These are phyloP conservation scores for Drosophila sturtevanti DNA, from an alignment of 1,140 invertebrate species.

Conservation along the genomic window DNA sequence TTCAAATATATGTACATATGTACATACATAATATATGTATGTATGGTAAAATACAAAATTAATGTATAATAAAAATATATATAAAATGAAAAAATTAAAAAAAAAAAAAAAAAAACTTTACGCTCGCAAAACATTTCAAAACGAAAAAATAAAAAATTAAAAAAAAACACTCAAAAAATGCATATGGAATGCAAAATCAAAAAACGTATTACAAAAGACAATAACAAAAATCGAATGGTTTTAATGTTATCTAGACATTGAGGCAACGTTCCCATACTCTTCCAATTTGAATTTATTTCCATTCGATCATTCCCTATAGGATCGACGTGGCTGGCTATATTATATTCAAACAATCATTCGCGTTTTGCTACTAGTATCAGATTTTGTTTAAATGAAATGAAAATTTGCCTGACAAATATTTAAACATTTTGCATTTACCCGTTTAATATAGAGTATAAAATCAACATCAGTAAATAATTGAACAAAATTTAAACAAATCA, in stretches of 20 bases:
- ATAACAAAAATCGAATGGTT: conserved; percentile 14
- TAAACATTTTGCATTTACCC: not conserved
- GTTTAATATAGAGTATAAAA: not conserved
- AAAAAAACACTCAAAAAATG: conserved; percentile 22
- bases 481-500: conserved; percentile 56
- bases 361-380: too few relatives aligned
- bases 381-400: too few relatives aligned
- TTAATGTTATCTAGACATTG: not conserved
- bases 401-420: not conserved
- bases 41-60: too few relatives aligned
- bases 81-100: not conserved
- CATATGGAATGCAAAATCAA: conserved; percentile 63
- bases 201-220: conserved; percentile 20
- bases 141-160: too few relatives aligned
- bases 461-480: conserved; percentile 38
- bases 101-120: conserved; percentile 4
- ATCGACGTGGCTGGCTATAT: too few relatives aligned
- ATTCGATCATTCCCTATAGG: too few relatives aligned
- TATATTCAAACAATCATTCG: too few relatives aligned
- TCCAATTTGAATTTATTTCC: too few relatives aligned
- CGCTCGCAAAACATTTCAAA: conserved; percentile 48
- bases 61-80: not conserved
- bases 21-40: too few relatives aligned
- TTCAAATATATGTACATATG: not conserved
- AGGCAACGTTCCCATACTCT: not conserved